phyloP scores from a whole-genome alignment of 2,888 invertebrate genomes.

The Noctua janthina region DNA sequence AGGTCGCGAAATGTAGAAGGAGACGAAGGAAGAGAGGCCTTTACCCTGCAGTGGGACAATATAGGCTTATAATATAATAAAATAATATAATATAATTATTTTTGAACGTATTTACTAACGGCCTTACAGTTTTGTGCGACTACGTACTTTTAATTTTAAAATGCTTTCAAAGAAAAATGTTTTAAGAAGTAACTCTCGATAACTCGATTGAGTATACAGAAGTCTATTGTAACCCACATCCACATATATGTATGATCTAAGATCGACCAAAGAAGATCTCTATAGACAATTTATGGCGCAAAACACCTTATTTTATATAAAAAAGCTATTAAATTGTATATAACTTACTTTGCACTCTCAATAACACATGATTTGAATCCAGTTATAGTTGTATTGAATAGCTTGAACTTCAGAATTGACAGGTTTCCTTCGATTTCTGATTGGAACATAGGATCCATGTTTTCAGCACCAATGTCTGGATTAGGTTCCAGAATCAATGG shows the following conservation, averaged over 20 bases:
- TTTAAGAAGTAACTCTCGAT: not conserved
- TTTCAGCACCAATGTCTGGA: constrained; percentile 64
- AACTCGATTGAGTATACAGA: not conserved
- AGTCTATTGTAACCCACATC: not conserved
- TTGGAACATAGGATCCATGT: constrained; percentile 70
- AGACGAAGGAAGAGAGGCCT: too few species aligned
- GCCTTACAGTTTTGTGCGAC: not conserved
- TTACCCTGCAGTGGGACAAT: too few species aligned
- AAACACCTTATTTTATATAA: not conserved
- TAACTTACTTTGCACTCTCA: constrained; percentile 70
- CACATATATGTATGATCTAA: too few species aligned
- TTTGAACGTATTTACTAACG: too few species aligned
- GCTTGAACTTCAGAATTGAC: constrained; percentile 66
- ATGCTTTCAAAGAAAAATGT: not conserved
- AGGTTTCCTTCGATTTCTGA: constrained; percentile 67
- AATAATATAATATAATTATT: too few species aligned
- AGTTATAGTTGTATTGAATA: constrained; percentile 62
- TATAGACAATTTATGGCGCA: not conserved
- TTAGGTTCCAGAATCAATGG: constrained; percentile 64
- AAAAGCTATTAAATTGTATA: not conserved
- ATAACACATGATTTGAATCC: constrained; percentile 73
- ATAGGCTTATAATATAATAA: too few species aligned
- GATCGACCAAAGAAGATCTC: too few species aligned
- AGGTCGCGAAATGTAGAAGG: too few species aligned
- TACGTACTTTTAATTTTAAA: too few species aligned